phyloP scores from a whole-genome alignment of 2,113 vertebrate species.

The Drymodes brunneopygia region DNA sequence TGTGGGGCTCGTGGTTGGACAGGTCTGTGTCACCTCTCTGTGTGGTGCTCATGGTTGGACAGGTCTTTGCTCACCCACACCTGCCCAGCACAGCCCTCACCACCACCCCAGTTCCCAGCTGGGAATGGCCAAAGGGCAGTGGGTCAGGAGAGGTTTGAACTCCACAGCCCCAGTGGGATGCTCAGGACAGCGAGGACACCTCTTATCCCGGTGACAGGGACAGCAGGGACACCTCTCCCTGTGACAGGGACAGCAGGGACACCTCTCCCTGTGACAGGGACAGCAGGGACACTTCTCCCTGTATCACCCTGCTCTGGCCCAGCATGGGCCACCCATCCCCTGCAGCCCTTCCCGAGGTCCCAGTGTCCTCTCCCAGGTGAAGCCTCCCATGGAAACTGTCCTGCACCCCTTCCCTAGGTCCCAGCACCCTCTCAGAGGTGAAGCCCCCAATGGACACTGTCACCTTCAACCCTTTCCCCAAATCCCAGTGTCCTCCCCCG shows the following conservation, averaged over 20 bases:
- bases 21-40: neutral
- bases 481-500: too few species aligned
- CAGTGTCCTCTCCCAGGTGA: neutral
- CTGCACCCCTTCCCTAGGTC: neutral
- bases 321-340: fast-evolving
- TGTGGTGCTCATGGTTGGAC: fast-evolving
- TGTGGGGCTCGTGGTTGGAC: neutral
- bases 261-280: neutral
- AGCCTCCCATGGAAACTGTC: neutral
- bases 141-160: fast-evolving
- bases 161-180: neutral
- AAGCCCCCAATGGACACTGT: neutral
- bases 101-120: neutral
- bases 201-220: too few species aligned
- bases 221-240: neutral
- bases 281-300: neutral
- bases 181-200: neutral
- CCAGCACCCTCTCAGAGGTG: fast-evolving
- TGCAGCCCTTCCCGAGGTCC: neutral
- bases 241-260: too few species aligned
- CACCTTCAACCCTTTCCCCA: too few species aligned
- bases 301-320: fast-evolving
- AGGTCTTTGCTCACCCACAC: too few species aligned
- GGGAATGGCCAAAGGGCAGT: neutral
- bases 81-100: neutral